Conservation (phyloP, 2,888 invertebrate genomes). For the Rambutsinella grinnellia region DNA sequence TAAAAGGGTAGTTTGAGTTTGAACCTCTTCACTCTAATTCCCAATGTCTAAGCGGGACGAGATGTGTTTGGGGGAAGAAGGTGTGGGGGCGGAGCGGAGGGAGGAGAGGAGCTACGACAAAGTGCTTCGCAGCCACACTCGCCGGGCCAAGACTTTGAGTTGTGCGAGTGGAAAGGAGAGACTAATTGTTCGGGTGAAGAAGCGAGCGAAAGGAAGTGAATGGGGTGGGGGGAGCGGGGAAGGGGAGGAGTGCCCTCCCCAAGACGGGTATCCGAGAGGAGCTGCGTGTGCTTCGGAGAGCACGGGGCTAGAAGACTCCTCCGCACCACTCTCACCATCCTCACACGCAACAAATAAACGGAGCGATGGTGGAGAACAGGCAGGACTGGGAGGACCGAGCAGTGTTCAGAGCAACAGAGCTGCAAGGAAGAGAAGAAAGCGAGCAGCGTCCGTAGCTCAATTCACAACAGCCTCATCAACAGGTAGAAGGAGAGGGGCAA, state of each 20-base stretch:
- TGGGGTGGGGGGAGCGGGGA: neutral
- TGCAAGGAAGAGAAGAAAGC: neutral
- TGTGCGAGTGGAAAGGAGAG: neutral
- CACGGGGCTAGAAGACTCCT: conserved; percentile 10
- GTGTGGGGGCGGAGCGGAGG: neutral
- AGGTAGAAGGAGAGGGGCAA: neutral
- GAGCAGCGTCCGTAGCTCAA: neutral
- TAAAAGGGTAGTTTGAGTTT: too few relatives aligned
- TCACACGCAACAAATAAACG: conserved; percentile 43
- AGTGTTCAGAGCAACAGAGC: too few relatives aligned
- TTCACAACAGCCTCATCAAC: neutral
- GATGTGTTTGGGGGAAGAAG: too few relatives aligned
- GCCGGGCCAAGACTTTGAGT: neutral
- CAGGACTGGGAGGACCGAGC: conserved; percentile 46
- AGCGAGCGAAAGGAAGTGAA: too few relatives aligned
- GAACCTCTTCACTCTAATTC: too few relatives aligned
- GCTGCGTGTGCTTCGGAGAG: neutral
- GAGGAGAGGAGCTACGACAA: conserved; percentile 27
- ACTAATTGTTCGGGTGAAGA: neutral
- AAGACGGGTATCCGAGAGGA: neutral
- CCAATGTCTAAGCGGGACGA: too few relatives aligned
- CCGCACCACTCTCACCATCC: conserved; percentile 41
- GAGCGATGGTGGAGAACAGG: conserved; percentile 33
- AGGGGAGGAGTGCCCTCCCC: neutral
- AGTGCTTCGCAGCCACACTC: conserved; percentile 39